Conservation (phyloP, 2,797 vertebrate genomes). For the Phyllotis vaccarum region DNA sequence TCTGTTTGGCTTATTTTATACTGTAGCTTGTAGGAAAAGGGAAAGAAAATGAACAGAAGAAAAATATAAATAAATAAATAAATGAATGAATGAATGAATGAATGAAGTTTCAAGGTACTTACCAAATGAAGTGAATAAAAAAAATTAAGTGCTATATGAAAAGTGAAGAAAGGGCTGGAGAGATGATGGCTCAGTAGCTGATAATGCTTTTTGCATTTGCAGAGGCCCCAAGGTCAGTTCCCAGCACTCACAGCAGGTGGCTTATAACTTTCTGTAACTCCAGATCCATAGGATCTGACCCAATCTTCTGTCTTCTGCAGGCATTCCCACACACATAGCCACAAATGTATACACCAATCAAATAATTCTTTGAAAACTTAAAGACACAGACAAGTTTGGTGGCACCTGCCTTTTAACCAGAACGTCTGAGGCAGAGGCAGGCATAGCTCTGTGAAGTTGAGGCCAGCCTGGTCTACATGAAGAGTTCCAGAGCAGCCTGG, state of each 20-base stretch:
- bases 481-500: background rate
- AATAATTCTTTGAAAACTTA: background rate
- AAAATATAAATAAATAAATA: background rate
- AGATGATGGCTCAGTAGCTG: background rate
- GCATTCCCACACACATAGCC: rapidly evolving
- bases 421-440: background rate
- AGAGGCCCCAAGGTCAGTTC: background rate
- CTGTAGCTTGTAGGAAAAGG: background rate
- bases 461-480: background rate
- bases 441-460: background rate
- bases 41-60: background rate
- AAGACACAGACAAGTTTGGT: background rate
- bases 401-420: background rate
- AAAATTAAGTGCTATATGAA: background rate
- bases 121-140: conserved; percentile 2
- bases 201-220: background rate
- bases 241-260: background rate
- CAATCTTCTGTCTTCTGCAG: background rate
- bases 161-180: background rate
- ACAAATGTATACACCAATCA: background rate
- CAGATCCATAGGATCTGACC: background rate
- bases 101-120: background rate
- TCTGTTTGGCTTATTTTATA: background rate
- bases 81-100: background rate
- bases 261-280: background rate